Evolutionary conservation across 92 coral and sea anemone species (phyloP), one percentile per base, ranked within the genome.

Genomic region (Galaxea fascicularis): DNA sequence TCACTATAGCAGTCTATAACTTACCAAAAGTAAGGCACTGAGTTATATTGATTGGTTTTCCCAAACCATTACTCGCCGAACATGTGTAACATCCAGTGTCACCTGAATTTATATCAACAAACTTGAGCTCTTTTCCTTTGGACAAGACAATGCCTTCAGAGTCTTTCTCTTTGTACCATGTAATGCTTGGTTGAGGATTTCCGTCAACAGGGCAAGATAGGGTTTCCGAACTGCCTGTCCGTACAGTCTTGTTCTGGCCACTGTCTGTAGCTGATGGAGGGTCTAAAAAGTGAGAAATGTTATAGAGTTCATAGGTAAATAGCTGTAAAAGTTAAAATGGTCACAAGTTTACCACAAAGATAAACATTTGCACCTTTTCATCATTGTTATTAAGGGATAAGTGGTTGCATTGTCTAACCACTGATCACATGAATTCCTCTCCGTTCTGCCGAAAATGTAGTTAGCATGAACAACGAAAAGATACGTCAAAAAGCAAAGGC

Each of bases 91-190:
- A 67, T 0, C 73, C 73, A 11, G 6, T 67, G 12, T 26, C 71
- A 14, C 18, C n/a, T 16, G 51, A 15, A 8, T 25, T 17, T 12
- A 26, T 10, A 16, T 20, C 9, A 59, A 7, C 26, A 59, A 59
- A 59, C 10, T 59, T 24, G 1, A 67, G n/a, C 21, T 30, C 22
- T 13, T 41, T 67, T 30, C 12, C 51, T 8, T 4, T 41, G 46
- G 47, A 7, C n/a, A 67, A 8, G 10, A 16, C 8, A 4, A 8
- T 11, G 25, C 30, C 73, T 27, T 5, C n/a, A 1, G 18, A 1
- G 0, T 67, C 73, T 27, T 31, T 29, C 12, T 44, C 73, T 31
- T 30, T 67, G 73, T 67, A 67, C 73, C 73, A 67, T 25, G n/a
- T 30, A 4, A 67, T 67, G 22, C 13, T 27, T 0, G 73, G 73